Conservation (phyloP, 2,113 vertebrate species). For the Herpailurus yagouaroundi region DNA sequence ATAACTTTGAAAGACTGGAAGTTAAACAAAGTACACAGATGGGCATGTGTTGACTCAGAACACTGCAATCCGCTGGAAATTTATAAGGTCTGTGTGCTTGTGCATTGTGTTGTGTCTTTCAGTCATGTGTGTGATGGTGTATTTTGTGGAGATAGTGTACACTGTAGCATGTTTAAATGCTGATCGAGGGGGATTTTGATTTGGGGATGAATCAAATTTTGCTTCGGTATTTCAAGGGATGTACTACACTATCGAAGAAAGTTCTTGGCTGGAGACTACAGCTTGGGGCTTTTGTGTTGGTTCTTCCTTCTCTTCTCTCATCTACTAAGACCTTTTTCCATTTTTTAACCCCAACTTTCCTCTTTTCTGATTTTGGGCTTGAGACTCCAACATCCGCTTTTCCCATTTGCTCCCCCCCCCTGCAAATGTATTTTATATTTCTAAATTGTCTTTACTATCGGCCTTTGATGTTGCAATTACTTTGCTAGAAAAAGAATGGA, state of each 20-base stretch:
- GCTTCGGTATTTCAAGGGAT: not conserved
- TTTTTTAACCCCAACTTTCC: not conserved
- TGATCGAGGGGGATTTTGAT: not conserved
- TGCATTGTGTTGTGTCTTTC: not conserved
- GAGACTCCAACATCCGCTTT: not conserved
- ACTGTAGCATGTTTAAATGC: not conserved
- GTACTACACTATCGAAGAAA: not conserved
- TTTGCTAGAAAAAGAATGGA: not conserved
- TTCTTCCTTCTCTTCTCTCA: not conserved
- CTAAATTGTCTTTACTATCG: not conserved
- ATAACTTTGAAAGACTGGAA: not conserved
- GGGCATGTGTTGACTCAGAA: not conserved
- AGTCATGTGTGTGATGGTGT: not conserved
- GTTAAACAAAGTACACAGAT: not conserved
- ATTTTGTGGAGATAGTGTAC: not conserved
- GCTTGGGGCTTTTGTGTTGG: not conserved
- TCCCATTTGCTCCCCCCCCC: not conserved
- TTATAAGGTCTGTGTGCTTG: not conserved
- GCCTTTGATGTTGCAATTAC: not conserved
- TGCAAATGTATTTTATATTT: not conserved
- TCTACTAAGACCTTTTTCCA: not conserved
- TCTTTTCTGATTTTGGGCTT: not conserved
- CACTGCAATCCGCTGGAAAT: not conserved
- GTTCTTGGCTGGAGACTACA: not conserved
- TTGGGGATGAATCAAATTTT: not conserved